Percentiles rank a stretch among this genome's conserved stretches.
phyloP scores from a whole-genome alignment of 2,888 invertebrate species.

The Drosophila subquinaria region DNA sequence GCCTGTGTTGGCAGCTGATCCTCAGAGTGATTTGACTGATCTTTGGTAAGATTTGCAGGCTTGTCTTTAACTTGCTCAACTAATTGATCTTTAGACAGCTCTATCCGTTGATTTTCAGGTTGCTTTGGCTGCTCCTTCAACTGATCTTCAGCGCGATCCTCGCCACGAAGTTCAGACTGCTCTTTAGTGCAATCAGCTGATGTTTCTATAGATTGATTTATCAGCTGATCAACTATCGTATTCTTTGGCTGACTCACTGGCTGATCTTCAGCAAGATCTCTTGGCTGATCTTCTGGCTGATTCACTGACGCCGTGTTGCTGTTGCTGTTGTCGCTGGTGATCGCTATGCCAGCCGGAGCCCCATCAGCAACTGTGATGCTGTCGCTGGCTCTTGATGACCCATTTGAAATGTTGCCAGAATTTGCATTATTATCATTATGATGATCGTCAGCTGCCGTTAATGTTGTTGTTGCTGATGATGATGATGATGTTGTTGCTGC shows the following conservation, averaged over 20 bases:
- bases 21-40: background rate
- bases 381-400: slow-evolving; percentile 52
- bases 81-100: background rate
- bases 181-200: background rate
- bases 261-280: slow-evolving; percentile 16
- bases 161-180: background rate
- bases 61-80: background rate
- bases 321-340: slow-evolving; percentile 27
- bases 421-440: slow-evolving; percentile 67
- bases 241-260: slow-evolving; percentile 11
- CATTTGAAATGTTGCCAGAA: slow-evolving; percentile 78
- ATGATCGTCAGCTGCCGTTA: slow-evolving; percentile 23
- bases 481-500: slow-evolving; percentile 6
- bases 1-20: background rate
- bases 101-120: background rate
- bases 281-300: slow-evolving; percentile 16
- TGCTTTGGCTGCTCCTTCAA: background rate
- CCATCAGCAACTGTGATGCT: slow-evolving; percentile 40
- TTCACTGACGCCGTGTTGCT: slow-evolving; percentile 7
- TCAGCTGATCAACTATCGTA: background rate
- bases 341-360: slow-evolving; percentile 38
- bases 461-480: slow-evolving; percentile 19
- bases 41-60: background rate
- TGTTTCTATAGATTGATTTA: background rate
- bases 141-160: background rate